Base-by-base conservation (phyloP, 2,113 vertebrate genomes). In the Gambusia affinis region DNA sequence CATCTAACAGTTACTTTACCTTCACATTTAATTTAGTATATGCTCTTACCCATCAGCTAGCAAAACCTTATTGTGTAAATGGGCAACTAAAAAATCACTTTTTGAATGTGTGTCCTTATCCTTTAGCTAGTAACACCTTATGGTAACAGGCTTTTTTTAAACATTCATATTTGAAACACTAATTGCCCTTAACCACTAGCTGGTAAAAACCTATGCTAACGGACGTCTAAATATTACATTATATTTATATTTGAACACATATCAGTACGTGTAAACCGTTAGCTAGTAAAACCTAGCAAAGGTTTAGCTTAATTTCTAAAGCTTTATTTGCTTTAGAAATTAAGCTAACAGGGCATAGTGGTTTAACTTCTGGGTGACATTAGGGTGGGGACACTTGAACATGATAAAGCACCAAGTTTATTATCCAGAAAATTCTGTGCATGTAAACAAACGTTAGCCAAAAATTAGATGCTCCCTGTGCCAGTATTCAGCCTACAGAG, bases 381-480 rank as follows among this genome's bases (percentile, higher is more conserved):
- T 80, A 63, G 44, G 30, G 8, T 31, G 42, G 37, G 10, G 12
- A 33, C 8, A 65, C 29, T 14, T n/a, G 22, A 12, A 33, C 5
- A 5, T 22, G n/a, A 10, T 1, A 17, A 6, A 3, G 44, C 24
- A 33, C 39, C 39, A 42, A 2, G 12, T 73, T 44, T 66, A 17
- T 77, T 70, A n/a, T 28, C 78, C 72, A 64, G 73, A 79, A 64
- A 74, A 33, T n/a, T 19, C 79, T 80, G 76, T 85, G 81, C 85
- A 85, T 85, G 81, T 86, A 76, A 85, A 88, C 79, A 71, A 79
- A 71, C 81, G 28, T 68, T 73, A 72, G 42, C 39, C 63, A 44
- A 67, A 62, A 47, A 75, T 78, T 66, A 72, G 76, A 78, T 12
- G 60, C 35, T 86, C 39, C 60, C 72, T 22, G 72, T 79, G 74